Evolutionary conservation across 2,113 vertebrate species (phyloP).

Genomic region (Vidua macroura): DNA sequence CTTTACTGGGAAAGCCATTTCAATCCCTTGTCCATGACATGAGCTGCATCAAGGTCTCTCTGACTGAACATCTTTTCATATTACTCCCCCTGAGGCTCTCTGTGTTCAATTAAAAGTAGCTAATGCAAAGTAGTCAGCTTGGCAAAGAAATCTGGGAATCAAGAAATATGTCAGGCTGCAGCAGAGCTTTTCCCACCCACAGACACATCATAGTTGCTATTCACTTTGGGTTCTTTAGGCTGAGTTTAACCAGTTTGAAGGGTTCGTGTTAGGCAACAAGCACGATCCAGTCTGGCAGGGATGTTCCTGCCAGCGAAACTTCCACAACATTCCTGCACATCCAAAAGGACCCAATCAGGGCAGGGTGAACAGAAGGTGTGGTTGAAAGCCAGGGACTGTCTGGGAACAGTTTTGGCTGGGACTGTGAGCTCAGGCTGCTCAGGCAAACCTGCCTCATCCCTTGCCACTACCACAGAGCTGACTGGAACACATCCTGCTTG

Average conservation of each 20-base stretch:
- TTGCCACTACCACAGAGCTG: not conserved
- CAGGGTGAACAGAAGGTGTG: not conserved
- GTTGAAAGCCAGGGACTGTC: not conserved
- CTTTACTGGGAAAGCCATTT: slow-evolving; percentile 21
- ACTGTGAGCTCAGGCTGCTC: not conserved
- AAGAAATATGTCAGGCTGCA: not conserved
- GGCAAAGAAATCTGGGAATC: slow-evolving; percentile 2
- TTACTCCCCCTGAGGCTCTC: not conserved
- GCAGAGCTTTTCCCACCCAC: not conserved
- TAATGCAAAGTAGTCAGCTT: slow-evolving; percentile 11
- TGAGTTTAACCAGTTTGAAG: not conserved
- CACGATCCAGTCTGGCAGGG: not conserved
- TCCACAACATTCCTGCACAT: not conserved
- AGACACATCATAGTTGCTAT: not conserved
- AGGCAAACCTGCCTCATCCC: not conserved
- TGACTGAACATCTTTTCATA: not conserved
- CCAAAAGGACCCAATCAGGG: not conserved
- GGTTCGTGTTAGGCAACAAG: not conserved
- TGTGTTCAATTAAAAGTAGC: slow-evolving; percentile 6
- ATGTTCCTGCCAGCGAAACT: not conserved
- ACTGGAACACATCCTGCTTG: not conserved
- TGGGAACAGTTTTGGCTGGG: not conserved
- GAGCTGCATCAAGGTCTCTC: not conserved
- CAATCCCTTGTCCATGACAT: not conserved
- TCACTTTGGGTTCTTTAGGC: not conserved